Evolutionary conservation across 2,888 invertebrate genomes (phyloP).

Genomic region (Notocelia uddmanniana): DNA sequence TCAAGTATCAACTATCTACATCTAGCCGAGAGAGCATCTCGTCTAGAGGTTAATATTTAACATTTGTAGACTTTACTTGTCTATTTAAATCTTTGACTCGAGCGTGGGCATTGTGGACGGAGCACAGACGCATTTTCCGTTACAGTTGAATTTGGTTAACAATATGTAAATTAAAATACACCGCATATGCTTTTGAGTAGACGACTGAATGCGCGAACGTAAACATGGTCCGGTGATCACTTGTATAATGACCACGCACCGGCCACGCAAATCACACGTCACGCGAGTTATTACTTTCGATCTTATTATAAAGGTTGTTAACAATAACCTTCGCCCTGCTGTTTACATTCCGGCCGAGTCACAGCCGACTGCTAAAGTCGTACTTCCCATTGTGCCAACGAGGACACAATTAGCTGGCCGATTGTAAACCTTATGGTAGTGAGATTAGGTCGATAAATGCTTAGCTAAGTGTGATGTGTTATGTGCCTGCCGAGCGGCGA

Average conservation of each 20-base stretch:
- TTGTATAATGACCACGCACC: not conserved
- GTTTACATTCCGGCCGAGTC: constrained; percentile 6
- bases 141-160: no score
- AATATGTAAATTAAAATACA: no score
- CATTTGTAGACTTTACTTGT: no score
- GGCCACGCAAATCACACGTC: not conserved
- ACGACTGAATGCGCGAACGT: not conserved
- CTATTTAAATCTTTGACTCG: no score
- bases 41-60: no score
- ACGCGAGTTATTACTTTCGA: no score
- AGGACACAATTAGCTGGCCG: not conserved
- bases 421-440: not conserved
- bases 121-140: no score
- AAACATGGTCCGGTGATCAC: not conserved
- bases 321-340: constrained; percentile 5
- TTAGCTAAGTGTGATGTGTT: not conserved
- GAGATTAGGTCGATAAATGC: not conserved
- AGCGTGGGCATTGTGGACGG: no score
- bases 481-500: not conserved
- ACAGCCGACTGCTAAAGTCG: not conserved
- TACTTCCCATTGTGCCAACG: not conserved
- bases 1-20: not conserved
- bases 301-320: not conserved
- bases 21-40: no score
- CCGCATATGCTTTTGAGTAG: not conserved